phyloP scores from a whole-genome alignment of 2,113 vertebrate species.

The Gopherus flavomarginatus region DNA sequence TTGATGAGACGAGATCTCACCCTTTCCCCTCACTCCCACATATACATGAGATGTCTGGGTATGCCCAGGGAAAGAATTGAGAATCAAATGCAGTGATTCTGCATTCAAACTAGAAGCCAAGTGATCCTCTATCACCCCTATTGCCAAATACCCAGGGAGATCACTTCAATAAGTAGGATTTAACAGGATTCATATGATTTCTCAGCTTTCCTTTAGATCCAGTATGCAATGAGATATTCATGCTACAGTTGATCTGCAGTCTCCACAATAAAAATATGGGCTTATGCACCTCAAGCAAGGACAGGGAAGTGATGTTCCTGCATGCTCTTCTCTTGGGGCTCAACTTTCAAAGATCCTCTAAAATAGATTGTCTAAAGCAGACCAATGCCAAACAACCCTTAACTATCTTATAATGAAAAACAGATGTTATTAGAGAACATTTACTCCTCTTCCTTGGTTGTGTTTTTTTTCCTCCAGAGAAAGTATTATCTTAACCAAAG shows the following conservation, averaged over 20 bases:
- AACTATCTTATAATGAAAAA: not conserved
- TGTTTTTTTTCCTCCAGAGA: too few species aligned
- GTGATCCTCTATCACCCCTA: not conserved
- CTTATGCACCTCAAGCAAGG: not conserved
- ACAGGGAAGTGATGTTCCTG: not conserved
- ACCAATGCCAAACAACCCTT: fast-evolving
- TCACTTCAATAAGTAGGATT: not conserved
- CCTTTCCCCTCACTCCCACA: not conserved
- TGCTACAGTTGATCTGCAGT: not conserved
- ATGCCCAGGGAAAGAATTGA: not conserved
- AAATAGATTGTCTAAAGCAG: not conserved
- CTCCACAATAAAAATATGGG: not conserved
- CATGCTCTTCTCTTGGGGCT: not conserved
- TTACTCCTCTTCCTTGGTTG: not conserved
- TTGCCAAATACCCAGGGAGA: not conserved
- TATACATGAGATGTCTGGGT: not conserved
- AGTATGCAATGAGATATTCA: not conserved
- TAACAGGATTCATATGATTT: not conserved
- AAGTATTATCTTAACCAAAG: not conserved
- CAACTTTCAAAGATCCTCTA: not conserved
- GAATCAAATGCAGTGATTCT: not conserved
- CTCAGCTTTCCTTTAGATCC: not conserved
- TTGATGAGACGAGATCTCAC: not conserved
- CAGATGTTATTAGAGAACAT: not conserved
- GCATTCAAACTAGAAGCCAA: not conserved